Evolutionary conservation across 2,113 vertebrate genomes (phyloP), one percentile per base, ranked within the genome.

Genomic region (Toxotes chatareus): DNA sequence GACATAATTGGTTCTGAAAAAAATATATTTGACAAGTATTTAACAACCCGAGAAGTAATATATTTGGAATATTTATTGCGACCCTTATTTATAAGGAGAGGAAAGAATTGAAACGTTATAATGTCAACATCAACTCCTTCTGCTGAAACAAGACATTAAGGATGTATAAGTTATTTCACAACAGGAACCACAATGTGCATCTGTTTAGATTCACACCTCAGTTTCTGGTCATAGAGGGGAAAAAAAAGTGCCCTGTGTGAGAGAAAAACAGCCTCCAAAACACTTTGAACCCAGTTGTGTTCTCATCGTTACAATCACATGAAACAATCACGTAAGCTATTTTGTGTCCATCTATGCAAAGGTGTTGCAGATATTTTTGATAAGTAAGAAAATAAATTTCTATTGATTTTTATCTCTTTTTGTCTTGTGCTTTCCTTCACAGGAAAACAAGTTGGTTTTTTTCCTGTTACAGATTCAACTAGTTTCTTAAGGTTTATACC

Each of bases 61-160:
- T 94, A 94, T 94, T 91, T 93, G 84, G 81, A 80, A 73, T 94
- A 94, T 94, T 95, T 95, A 95, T 94, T 94, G 76, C 80, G 42
- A 27, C 70, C 75, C 76, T 85, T 67, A 73, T 88, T 89, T 88
- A 70, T 67, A 31, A 82, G 57, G 74, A 74, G 70, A 76, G 60
- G 47, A 67, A 74, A n/a, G 0, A 79, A 59, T 63, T 61, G 32
- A 70, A 61, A 36, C 36, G 44, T 57, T 69, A 5, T 32, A n/a
- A 32, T 49, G 7, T 61, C 17, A 11, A 60, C n/a, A 57, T 68
- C 0, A 59, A 46, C 40, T 73, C 16, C n/a, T 60, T 71, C 66
- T 73, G 7, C 38, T 31, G 23, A 73, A 77, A 59, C 62, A 40
- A 70, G 49, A 71, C 10, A 4, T 27, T 10, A 46, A 67, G 16